These are phyloP conservation scores for Nymphalis urticae DNA, from an alignment of 2,888 invertebrate species.

Conservation along the genomic window DNA sequence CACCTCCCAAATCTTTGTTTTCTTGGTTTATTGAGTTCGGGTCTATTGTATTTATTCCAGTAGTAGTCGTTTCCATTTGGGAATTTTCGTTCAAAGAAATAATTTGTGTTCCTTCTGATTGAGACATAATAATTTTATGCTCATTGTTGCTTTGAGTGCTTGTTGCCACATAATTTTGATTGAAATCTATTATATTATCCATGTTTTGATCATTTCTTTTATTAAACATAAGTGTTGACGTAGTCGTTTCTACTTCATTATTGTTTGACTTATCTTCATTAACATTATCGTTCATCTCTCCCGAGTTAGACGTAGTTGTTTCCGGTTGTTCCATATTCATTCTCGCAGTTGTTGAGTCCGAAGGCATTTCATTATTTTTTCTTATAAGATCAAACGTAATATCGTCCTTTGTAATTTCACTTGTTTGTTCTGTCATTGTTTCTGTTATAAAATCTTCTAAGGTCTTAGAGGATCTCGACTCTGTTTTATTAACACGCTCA, in stretches of 20 bases:
- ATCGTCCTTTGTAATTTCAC: constrained; percentile 41
- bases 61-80: constrained; percentile 41
- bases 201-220: constrained; percentile 25
- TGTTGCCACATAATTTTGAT: background rate
- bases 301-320: constrained; percentile 12
- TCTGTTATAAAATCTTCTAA: constrained; percentile 49
- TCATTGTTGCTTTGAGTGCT: constrained; percentile 18
- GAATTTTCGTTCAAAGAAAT: constrained; percentile 17
- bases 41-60: constrained; percentile 40
- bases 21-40: constrained; percentile 51
- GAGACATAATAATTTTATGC: constrained; percentile 2
- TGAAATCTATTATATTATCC: constrained; percentile 11
- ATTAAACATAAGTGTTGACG: constrained; percentile 19
- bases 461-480: constrained; percentile 58
- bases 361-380: constrained; percentile 38
- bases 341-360: constrained; percentile 16
- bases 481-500: constrained; percentile 46
- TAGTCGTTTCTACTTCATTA: constrained; percentile 29
- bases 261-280: constrained; percentile 1
- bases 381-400: constrained; percentile 45
- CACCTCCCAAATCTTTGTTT: constrained; percentile 45
- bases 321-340: constrained; percentile 17
- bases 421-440: constrained; percentile 42
- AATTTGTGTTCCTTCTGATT: constrained; percentile 6
- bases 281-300: constrained; percentile 1